These are phyloP conservation scores for Bubalus kerabau DNA, from an alignment of 2,113 vertebrate species.

Conservation along the genomic window DNA sequence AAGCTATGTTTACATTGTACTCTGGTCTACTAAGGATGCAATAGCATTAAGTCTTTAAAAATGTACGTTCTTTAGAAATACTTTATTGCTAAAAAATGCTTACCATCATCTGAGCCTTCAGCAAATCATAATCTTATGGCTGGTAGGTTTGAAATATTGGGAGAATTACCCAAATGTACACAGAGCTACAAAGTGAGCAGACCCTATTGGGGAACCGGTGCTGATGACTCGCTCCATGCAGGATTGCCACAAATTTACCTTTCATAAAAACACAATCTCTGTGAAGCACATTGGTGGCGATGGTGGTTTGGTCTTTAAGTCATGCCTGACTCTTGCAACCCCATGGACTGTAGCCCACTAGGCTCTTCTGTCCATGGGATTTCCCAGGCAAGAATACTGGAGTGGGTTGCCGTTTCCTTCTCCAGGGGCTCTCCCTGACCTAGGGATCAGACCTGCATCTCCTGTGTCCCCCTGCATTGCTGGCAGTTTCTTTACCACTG, in stretches of 20 bases:
- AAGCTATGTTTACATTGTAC: neutral
- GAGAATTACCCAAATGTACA: neutral
- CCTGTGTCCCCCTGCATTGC: neutral
- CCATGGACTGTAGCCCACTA: neutral
- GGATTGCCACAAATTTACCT: neutral
- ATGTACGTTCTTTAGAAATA: neutral
- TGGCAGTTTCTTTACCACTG: neutral
- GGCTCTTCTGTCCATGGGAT: neutral
- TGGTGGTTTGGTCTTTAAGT: neutral
- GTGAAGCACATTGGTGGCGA: neutral
- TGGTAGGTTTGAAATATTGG: neutral
- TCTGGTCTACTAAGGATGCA: neutral
- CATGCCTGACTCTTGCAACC: neutral
- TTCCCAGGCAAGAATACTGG: neutral
- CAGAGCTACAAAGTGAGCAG: neutral
- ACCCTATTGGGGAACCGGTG: neutral
- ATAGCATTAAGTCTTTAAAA: neutral
- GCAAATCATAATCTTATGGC: neutral
- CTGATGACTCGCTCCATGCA: neutral
- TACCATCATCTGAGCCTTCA: neutral
- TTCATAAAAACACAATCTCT: neutral
- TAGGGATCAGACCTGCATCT: fast-evolving
- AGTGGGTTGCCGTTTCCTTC: neutral
- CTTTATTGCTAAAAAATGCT: neutral
- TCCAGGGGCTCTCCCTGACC: neutral